Base-by-base conservation (phyloP, 53 echinoderm and acorn worm species). In the Glandiceps talaboti region DNA sequence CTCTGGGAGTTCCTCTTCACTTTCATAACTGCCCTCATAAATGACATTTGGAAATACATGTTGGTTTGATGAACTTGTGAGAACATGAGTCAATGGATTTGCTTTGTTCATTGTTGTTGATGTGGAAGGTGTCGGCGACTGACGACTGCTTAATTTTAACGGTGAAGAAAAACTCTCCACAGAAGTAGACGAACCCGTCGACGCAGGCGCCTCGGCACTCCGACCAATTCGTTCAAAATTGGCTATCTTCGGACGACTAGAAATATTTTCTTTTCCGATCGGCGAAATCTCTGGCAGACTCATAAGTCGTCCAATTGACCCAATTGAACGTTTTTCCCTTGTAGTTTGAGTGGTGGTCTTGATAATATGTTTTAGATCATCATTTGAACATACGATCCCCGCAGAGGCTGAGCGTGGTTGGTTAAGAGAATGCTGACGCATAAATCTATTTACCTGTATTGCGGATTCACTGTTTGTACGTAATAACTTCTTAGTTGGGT, bases 391-490 rank as follows among this genome's bases (percentile, higher is more conserved):
- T 27, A 96, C 89, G 82, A 96, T 91, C 73, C 92, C 92, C n/a
- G 75, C 82, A 28, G 82, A 33, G 14, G 76, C 78, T 6, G 84
- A 45, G 28, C 31, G 33, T 26, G 75, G n/a, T 0, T 33, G 27
- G 84, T 31, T 30, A 14, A 73, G 32, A 79, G 80, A 75, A 78
- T 77, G 72, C 85, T 89, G 33, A 83, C 74, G 29, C 81, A 85
- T 28, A 26, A 93, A 78, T 79, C 86, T 84, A 72, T 87, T 89
- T 0, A 91, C 83, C 30, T 96, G 92, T 31, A 96, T 96, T 27
- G 97, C 97, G 1, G 97, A 96, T 45, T 96, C 97, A 73, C 97
- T 96, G 78, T 93, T 90, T 1, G 97, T 90, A 14, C 97, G 89
- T 29, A 96, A 78, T 83, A 96, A 90, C 86, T 96, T 96, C 88